Conservation (phyloP, 2,888 invertebrate species). For the Brenthis ino region DNA sequence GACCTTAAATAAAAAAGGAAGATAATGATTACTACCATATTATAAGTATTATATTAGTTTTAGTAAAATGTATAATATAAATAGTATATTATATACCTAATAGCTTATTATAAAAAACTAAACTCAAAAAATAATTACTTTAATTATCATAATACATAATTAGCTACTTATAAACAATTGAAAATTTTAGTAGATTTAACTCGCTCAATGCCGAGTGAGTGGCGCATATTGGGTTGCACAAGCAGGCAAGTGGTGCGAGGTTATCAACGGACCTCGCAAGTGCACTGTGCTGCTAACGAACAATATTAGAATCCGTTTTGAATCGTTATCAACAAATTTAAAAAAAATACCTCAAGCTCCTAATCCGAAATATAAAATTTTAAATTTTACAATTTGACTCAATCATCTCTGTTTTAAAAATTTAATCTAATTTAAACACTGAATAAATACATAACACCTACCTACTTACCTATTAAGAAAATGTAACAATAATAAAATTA, state of each 20-base stretch:
- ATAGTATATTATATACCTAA: neutral
- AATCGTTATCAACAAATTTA: slow-evolving; percentile 19
- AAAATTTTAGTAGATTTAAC: slow-evolving; percentile 40
- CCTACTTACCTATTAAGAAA: no score
- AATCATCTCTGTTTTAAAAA: no score
- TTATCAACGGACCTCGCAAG: slow-evolving; percentile 65
- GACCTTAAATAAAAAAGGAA: slow-evolving; percentile 48
- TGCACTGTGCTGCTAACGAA: slow-evolving; percentile 33
- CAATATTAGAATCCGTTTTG: slow-evolving; percentile 31
- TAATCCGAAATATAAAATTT: neutral
- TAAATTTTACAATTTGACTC: no score
- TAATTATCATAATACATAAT: slow-evolving; percentile 8
- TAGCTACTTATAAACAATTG: slow-evolving; percentile 25
- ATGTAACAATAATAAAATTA: no score
- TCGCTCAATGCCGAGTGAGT: slow-evolving; percentile 78
- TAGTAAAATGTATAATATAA: no score
- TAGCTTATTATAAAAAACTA: neutral
- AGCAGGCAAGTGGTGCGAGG: slow-evolving; percentile 74
- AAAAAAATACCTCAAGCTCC: slow-evolving; percentile 1
- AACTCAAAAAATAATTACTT: slow-evolving; percentile 28
- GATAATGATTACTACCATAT: no score
- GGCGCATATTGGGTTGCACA: slow-evolving; percentile 50
- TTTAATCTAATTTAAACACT: no score
- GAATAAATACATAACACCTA: no score
- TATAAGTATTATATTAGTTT: no score